Conservation (phyloP, 2,113 vertebrate genomes). For the Varanus komodoensis region DNA sequence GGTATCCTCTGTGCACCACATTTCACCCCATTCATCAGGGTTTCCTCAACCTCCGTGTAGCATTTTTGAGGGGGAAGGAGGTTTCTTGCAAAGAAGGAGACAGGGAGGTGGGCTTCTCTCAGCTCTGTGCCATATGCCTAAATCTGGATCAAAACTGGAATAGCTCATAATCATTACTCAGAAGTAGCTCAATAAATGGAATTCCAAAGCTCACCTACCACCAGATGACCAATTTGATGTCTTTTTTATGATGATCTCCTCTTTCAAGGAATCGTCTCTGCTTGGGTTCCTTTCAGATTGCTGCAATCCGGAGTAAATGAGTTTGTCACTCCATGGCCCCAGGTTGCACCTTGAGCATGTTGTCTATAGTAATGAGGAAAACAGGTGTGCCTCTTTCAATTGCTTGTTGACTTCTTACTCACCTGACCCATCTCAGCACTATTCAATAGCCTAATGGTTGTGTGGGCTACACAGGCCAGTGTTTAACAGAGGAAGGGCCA, state of each 20-base stretch:
- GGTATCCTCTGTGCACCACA: too few species aligned
- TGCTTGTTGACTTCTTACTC: slow-evolving; percentile 8
- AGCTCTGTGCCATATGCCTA: too few species aligned
- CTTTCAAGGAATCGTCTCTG: background rate
- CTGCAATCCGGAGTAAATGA: background rate
- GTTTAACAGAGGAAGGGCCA: slow-evolving; percentile 19
- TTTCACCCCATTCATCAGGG: too few species aligned
- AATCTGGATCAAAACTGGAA: too few species aligned
- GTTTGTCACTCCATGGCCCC: background rate
- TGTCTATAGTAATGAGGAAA: background rate
- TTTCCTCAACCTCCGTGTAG: too few species aligned
- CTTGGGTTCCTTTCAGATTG: rapidly evolving
- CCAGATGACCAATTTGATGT: background rate
- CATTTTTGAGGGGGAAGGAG: too few species aligned
- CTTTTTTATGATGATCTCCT: background rate
- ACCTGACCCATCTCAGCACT: background rate
- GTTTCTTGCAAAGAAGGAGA: too few species aligned
- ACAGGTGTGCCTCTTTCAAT: background rate
- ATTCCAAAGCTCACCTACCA: background rate
- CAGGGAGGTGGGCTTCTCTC: too few species aligned
- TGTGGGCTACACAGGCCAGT: background rate
- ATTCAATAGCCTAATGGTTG: slow-evolving; percentile 3
- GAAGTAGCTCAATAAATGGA: too few species aligned
- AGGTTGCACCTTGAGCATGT: background rate
- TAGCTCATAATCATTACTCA: too few species aligned